Base-by-base conservation (phyloP, 2,888 invertebrate species). In the Brassicogethes aeneus region DNA sequence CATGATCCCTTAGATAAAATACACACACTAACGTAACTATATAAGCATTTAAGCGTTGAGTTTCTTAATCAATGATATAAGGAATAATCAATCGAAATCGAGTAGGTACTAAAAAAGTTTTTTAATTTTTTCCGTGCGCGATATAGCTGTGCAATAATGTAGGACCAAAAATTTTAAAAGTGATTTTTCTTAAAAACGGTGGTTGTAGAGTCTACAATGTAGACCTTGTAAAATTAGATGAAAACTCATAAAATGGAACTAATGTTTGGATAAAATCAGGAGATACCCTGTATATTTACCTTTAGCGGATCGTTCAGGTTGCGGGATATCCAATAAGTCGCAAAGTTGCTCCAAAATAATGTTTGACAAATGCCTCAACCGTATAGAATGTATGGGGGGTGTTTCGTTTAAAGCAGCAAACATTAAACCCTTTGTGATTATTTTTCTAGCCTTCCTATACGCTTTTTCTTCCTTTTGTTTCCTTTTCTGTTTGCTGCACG, bases 321-420 rank as follows among this genome's bases (percentile, higher is more conserved):
- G 69, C 82, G 84, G 73, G 91, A 96, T 64, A 90, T 93, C 89
- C 89, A 92, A 60, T 52, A 76, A 68, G 49, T 73, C 71, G 37
- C 74, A 72, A 3, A 76, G 69, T 45, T 72, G 62, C 50, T 73
- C 72, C 49, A 76, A 54, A 7, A 76, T 71, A 3, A 73, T 71
- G 47, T 76, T 74, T 2, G 76, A 73, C 34, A 75, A 71, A 47
- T 72, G 71, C 37, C 74, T 61, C 46, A 76, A 47, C 44, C 75
- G 62, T 33, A 74, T 73, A 1, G 75, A 72, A 2, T 75, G 70
- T 46, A 76, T 52, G 59, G 73, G 70, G 40, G 75, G 74, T n/a
- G 59, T 53, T 3, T 54, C 53, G 43, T 60, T 51, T 35, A 47
- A 47, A 34, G 48, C 54, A 14, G 61, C 57, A 17, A 55, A 56